A percentile compares a stretch with the other conserved stretches of the same genome.
Evolutionary conservation across 1,140 invertebrate species (phyloP).

Genomic region (Zaprionus africanus): DNA sequence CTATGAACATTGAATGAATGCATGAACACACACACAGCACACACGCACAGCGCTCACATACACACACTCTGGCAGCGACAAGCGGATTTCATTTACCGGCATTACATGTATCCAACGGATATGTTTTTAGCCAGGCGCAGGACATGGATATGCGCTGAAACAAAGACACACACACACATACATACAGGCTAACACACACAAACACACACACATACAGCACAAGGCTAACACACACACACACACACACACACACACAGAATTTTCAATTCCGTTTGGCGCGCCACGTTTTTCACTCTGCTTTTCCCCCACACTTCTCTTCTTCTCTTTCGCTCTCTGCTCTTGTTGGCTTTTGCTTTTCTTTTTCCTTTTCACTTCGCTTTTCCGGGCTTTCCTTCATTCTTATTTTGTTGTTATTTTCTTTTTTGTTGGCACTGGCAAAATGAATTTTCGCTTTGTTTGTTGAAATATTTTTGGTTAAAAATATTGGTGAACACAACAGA

Average conservation of each 20-base stretch:
- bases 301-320: conserved; percentile 4
- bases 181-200: conserved; percentile 25
- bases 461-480: conserved; percentile 69
- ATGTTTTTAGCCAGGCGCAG: conserved; percentile 76
- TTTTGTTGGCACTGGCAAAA: conserved; percentile 47
- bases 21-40: conserved; percentile 12
- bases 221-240: conserved; percentile 32
- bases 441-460: conserved; percentile 82
- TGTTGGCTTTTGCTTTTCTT: conserved; percentile 8
- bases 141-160: conserved; percentile 73
- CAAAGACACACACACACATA: conserved; percentile 42
- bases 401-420: conserved; percentile 12
- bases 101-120: conserved; percentile 82
- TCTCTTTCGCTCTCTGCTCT: conserved; percentile 18
- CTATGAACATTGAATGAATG: conserved; percentile 62
- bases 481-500: conserved; percentile 55
- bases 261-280: conserved; percentile 81
- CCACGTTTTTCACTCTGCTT: conserved; percentile 52
- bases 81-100: conserved; percentile 82
- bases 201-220: conserved; percentile 26
- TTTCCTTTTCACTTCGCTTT: conserved; percentile 1
- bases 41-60: too few relatives aligned
- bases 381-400: background rate
- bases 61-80: conserved; percentile 55
- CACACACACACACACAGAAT: conserved; percentile 52